Conservation (phyloP, 2,113 vertebrate species). For the Platichthys flesus region DNA sequence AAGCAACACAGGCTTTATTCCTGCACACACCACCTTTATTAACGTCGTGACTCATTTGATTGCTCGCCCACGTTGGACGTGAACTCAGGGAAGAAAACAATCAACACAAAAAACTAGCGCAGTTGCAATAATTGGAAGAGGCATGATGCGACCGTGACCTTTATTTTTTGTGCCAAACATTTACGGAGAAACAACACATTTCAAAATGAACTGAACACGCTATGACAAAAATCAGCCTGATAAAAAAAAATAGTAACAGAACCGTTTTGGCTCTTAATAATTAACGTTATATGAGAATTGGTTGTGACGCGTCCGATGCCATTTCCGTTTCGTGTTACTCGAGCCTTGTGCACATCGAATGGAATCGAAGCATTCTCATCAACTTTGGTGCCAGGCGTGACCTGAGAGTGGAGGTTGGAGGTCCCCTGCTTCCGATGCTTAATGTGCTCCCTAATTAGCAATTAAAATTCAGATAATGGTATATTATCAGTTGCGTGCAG, state of each 20-base stretch:
- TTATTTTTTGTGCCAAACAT: constrained; percentile 77
- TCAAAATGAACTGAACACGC: constrained; percentile 65
- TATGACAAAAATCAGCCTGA: constrained; percentile 45
- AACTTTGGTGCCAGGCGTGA: constrained; percentile 68
- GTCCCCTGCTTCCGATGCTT: constrained; percentile 53
- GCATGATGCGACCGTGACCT: constrained; percentile 68
- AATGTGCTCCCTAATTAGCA: constrained; percentile 54
- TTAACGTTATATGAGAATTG: constrained; percentile 28
- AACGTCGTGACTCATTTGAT: neutral
- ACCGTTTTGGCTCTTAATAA: constrained; percentile 48
- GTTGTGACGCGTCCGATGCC: constrained; percentile 24
- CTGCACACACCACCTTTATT: neutral
- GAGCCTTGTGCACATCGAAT: constrained; percentile 43
- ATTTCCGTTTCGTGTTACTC: constrained; percentile 31
- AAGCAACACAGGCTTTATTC: neutral
- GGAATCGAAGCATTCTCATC: constrained; percentile 51
- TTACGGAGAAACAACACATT: constrained; percentile 72
- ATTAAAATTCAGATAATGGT: constrained; percentile 49
- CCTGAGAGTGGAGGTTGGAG: constrained; percentile 58
- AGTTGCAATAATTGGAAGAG: constrained; percentile 43
- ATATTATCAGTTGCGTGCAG: constrained; percentile 39
- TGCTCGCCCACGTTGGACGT: neutral
- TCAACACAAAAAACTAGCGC: neutral
- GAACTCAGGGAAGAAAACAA: neutral
- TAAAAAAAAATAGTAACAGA: constrained; percentile 19